A percentile compares a stretch with the other conserved stretches of the same genome.
Conservation (phyloP, 2,888 invertebrate species). For the Pristionchus arcanus region DNA sequence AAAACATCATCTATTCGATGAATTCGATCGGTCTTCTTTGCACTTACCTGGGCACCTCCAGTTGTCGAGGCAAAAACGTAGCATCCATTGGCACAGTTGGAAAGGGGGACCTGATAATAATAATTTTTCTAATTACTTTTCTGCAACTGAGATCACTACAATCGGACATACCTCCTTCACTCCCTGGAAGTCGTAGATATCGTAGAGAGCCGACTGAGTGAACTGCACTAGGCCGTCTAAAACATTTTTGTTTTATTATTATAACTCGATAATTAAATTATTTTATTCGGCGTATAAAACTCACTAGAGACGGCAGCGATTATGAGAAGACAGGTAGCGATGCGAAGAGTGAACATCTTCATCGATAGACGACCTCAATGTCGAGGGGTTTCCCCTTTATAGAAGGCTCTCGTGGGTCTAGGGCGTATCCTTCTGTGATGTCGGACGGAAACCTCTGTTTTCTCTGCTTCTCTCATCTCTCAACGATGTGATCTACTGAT, state of each 20-base stretch:
- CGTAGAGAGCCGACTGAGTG: constrained; percentile 5
- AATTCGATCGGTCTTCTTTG: no score
- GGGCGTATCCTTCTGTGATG: not conserved
- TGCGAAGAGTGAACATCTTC: not conserved
- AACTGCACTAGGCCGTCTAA: not conserved
- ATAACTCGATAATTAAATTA: no score
- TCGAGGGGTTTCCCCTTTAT: constrained; percentile 1
- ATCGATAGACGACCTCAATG: not conserved
- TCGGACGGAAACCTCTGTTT: not conserved
- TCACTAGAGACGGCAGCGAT: not conserved
- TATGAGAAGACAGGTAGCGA: not conserved
- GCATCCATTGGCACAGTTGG: not conserved
- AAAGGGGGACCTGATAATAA: not conserved
- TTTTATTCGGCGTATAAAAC: not conserved
- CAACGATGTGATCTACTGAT: no score
- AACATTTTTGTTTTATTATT: no score
- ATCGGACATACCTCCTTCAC: no score
- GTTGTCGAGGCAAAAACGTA: not conserved
- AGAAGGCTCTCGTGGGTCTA: not conserved
- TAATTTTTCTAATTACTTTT: no score
- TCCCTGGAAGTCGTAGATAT: not conserved
- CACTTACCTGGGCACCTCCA: not conserved
- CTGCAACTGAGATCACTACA: no score
- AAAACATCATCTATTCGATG: not conserved
- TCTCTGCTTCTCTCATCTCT: not conserved